A percentile compares a stretch with the other conserved stretches of the same genome.
These are phyloP conservation scores for Thymallus thymallus DNA, from an alignment of 2,113 vertebrate species.

Conservation along the genomic window DNA sequence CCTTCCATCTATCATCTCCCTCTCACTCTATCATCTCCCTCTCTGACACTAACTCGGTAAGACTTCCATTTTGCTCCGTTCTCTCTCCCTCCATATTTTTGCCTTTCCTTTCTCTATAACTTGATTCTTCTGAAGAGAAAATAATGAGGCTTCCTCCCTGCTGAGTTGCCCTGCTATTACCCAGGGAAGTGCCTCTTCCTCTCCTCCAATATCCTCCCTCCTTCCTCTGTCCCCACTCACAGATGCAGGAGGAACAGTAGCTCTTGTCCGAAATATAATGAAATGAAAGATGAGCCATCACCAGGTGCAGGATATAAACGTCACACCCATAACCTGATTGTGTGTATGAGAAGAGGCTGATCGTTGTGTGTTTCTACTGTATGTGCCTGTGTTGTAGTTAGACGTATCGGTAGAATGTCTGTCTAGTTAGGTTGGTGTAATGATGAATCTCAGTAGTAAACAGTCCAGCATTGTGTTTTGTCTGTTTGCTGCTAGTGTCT, in stretches of 20 bases:
- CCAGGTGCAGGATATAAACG: conserved; percentile 54
- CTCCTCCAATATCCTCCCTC: conserved; percentile 34
- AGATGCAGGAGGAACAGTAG: conserved; percentile 13
- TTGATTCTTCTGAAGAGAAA: conserved; percentile 41
- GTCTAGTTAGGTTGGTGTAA: too few species aligned
- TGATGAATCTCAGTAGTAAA: too few species aligned
- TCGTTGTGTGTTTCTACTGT: not conserved
- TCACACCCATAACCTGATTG: conserved; percentile 41
- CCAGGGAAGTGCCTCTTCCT: conserved; percentile 42
- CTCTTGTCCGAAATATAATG: conserved; percentile 55
- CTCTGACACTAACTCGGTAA: conserved; percentile 1
- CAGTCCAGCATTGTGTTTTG: too few species aligned
- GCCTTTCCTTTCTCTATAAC: conserved; percentile 35
- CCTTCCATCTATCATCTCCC: not conserved
- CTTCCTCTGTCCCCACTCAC: not conserved
- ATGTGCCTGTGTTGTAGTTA: not conserved
- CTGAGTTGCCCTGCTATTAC: conserved; percentile 27
- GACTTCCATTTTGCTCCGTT: conserved; percentile 19
- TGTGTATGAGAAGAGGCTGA: conserved; percentile 19
- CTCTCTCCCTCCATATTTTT: not conserved
- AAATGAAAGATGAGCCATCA: conserved; percentile 66
- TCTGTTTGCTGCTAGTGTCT: too few species aligned
- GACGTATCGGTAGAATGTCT: too few species aligned
- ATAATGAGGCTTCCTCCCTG: conserved; percentile 45
- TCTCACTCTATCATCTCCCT: not conserved